Base-by-base conservation (phyloP, 2,888 invertebrate genomes). In the Nephrocerus scutellatus region DNA sequence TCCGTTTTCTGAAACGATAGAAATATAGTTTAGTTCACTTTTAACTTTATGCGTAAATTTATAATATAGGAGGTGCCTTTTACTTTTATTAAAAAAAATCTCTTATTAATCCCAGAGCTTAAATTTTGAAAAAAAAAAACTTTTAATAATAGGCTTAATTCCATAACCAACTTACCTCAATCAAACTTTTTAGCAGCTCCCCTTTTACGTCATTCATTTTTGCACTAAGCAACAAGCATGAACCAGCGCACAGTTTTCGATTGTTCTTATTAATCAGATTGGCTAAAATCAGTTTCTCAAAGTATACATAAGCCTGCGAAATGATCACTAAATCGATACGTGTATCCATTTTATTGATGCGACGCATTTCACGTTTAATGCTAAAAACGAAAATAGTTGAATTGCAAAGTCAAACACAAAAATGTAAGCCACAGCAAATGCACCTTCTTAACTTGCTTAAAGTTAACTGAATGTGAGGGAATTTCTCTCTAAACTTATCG, bases 121-220 rank as follows among this genome's bases (percentile, higher is more conserved):
- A 28, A 22, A 19, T 19, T 16, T 1, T 10, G 9, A 22, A 13
- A 32, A 8, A 7, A 14, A 19, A n/a, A 30, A 19, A 18, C n/a
- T n/a, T n/a, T n/a, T n/a, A n/a, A n/a, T n/a, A n/a, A n/a, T n/a
- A n/a, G n/a, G n/a, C n/a, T n/a, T n/a, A n/a, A n/a, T n/a, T n/a
- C n/a, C n/a, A n/a, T n/a, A n/a, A n/a, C n/a, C n/a, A 23, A 45
- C 46, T 58, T 71, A 90, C 90, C 77, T 96, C 93, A 46, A 97
- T 84, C 25, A 96, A 74, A 33, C 81, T 76, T 62, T 86, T 86
- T 45, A 97, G 72, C 40, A 80, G 74, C 49, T 87, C 84, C 30
- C 95, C 95, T 70, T 93, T 96, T 29, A 93, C 85, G 62, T 98
- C 97, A 64, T 96, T 97, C 56, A 98, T 76, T 72, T 98, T 98